Evolutionary conservation across 1,140 invertebrate genomes (phyloP), one percentile per base, ranked within the genome.

Genomic region (Megalonaias nervosa): DNA sequence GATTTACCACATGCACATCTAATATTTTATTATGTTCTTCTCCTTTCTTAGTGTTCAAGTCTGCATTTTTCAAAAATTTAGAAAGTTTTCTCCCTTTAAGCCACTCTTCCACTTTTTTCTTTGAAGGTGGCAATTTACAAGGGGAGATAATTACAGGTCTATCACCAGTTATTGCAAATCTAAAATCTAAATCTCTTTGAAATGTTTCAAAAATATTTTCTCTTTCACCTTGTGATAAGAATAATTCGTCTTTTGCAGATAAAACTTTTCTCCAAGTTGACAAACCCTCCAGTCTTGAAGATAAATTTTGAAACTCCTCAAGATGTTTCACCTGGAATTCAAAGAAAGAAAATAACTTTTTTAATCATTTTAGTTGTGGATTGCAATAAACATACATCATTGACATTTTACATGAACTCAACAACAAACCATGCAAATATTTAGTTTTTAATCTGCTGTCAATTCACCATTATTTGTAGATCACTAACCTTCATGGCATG

Each of bases 91-190:
- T 82, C 60, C 68, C 73, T 48, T 82, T 67, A 58, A 82, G 56
- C 87, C 87, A 89, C 59, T 73, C 67, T 26, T 71, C 58, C 23
- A 88, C 86, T 62, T n/a, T 67, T 23, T 70, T 64, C 16, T 17
- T 14, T 14, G 64, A 31, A 23, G 89, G 89, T 19, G 89, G 84
- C 38, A 77, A 77, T 61, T 62, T 77, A 81, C 86, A 88, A 38
- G 89, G 89, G 38, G 84, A 82, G 16, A 89, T 84, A 60, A 86
- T 81, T 14, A 85, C 65, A 38, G 79, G 71, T 62, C 70, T 74
- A 71, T 88, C 85, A 21, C 83, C 87, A 23, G 81, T 74, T 61
- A 88, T 61, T 15, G 80, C 74, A 75, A 73, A 84, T 38, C 75
- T 77, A 11, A 90, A 68, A 65, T 81, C 71, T 56, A 84, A 86